Conservation (phyloP, 2,888 invertebrate genomes). For the Osedax fenrisi region DNA sequence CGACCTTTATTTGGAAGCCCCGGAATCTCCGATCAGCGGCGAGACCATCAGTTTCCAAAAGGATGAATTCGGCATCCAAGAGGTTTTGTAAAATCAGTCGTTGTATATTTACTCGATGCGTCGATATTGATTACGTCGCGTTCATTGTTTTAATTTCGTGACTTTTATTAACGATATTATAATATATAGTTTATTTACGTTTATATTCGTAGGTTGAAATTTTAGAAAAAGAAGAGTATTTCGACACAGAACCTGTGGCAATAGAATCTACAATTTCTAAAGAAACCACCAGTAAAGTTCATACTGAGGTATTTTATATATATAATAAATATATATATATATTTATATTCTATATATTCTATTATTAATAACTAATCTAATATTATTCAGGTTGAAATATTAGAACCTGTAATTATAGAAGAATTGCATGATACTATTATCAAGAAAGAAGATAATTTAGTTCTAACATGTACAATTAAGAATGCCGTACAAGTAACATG, state of each 20-base stretch:
- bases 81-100: not conserved
- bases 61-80: not conserved
- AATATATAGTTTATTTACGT: too few relatives aligned
- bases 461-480: not conserved
- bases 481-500: not conserved
- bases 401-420: not conserved
- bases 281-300: not conserved
- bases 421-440: not conserved
- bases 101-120: too few relatives aligned
- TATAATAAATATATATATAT: not conserved
- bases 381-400: not conserved
- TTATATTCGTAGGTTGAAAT: not conserved
- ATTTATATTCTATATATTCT: not conserved
- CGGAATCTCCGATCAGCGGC: not conserved
- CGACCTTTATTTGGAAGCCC: not conserved
- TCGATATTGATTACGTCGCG: too few relatives aligned
- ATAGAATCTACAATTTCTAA: too few relatives aligned
- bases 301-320: not conserved
- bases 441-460: not conserved
- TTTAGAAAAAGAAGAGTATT: not conserved
- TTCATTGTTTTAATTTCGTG: too few relatives aligned
- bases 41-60: not conserved
- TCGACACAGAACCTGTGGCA: not conserved
- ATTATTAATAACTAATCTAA: not conserved
- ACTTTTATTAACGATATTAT: too few relatives aligned